phyloP scores from a whole-genome alignment of 2,797 vertebrate species.

The Xenopus petersii region DNA sequence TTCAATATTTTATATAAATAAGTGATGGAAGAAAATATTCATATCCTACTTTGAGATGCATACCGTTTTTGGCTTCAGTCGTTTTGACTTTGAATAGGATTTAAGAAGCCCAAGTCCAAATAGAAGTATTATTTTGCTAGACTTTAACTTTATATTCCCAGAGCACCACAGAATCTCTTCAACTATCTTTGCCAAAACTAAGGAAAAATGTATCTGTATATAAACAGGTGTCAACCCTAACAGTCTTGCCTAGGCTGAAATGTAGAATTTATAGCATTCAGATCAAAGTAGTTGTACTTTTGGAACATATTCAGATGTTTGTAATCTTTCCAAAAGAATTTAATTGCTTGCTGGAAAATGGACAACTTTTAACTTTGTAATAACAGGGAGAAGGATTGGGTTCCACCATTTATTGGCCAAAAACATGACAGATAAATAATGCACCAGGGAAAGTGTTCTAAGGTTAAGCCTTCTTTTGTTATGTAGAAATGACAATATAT shows the following conservation, averaged over 20 bases:
- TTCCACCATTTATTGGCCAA: conserved; percentile 9
- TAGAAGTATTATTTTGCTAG: no score
- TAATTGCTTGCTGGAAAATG: conserved; percentile 53
- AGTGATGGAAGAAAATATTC: no score
- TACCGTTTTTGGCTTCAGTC: no score
- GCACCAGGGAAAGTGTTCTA: background rate
- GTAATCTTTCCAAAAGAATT: conserved; percentile 52
- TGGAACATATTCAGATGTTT: conserved; percentile 50
- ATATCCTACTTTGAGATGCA: no score
- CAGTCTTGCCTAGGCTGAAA: conserved; percentile 1
- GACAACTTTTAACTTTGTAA: conserved; percentile 38
- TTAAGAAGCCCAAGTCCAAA: no score
- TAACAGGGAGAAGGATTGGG: background rate
- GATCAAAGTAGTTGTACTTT: conserved; percentile 48
- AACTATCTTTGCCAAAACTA: conserved; percentile 21
- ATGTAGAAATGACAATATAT: no score
- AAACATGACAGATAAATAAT: conserved; percentile 12
- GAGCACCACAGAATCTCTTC: no score
- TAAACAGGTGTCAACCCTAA: conserved; percentile 43
- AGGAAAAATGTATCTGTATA: conserved; percentile 13
- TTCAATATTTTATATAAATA: no score
- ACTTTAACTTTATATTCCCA: no score
- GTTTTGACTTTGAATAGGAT: no score
- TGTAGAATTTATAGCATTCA: conserved; percentile 42
- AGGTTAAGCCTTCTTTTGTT: conserved; percentile 1